Base-by-base conservation (phyloP, 1,140 invertebrate species). In the Neodiprion lecontei region DNA sequence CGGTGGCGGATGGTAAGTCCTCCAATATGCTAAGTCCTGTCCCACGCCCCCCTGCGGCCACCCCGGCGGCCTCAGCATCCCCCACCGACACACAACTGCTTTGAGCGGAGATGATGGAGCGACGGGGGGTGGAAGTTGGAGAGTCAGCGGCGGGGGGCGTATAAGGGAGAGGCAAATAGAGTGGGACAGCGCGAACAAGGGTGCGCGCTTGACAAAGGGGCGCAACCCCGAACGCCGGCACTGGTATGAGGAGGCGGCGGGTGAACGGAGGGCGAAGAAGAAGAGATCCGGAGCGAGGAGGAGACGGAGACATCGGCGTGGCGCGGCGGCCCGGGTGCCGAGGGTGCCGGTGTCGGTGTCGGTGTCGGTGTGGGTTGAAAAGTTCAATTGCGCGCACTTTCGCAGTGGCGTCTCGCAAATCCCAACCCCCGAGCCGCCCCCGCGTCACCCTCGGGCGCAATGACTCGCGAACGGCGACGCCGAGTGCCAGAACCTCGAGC, bases 341-440 rank as follows among this genome's bases (percentile, higher is more conserved):
- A 21, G 14, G 61, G 47, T 40, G 48, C 72, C 12, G 17, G 67
- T 47, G 72, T 48, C 72, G 75, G 74, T 73, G 77, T 79, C 78
- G 79, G 77, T 40, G 28, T 40, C 2, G 28, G 81, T 23, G 80
- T 79, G 85, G 86, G 85, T 87, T 87, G 86, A 85, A 87, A 88
- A 87, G 86, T 88, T 87, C 85, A 88, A 88, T 88, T 88, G 87
- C 86, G 84, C 86, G 85, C 87, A 86, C 87, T 88, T 88, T 87
- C 85, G 81, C 79, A 80, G 80, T 85, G 84, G 83, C 82, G 84
- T 85, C 85, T 87, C 85, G 81, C 84, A 86, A 86, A 87, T 86
- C 84, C 85, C 83, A 73, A 79, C 78, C 79, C 74, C 78, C 77
- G 77, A 77, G 74, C 76, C 71, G 49, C 47, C 70, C 53, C 53